A percentile compares a stretch with the other conserved stretches of the same genome.
Evolutionary conservation across 2,113 vertebrate species (phyloP).

Genomic region (Scomber scombrus): DNA sequence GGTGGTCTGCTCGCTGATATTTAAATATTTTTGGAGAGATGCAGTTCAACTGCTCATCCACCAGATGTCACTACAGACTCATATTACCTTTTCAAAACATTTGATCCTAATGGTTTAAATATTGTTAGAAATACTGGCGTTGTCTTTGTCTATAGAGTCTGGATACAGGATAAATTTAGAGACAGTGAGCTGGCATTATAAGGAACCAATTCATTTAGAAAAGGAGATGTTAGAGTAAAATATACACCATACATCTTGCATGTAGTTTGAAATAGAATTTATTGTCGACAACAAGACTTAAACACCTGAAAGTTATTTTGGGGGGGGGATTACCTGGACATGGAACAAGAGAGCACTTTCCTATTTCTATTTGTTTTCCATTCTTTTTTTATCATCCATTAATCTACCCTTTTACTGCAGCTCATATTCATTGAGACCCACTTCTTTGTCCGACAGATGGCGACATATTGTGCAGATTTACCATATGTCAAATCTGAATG

Average conservation of each 20-base stretch:
- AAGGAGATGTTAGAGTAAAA: neutral
- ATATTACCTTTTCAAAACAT: too few relatives aligned
- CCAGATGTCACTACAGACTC: slow-evolving; percentile 52
- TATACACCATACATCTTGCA: neutral
- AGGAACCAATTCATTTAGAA: neutral
- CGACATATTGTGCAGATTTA: neutral
- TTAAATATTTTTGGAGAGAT: neutral
- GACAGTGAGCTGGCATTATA: neutral
- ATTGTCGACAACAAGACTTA: too few relatives aligned
- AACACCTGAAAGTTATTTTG: too few relatives aligned
- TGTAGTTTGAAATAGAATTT: neutral
- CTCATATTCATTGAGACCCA: neutral
- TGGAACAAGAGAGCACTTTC: too few relatives aligned
- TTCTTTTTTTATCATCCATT: too few relatives aligned
- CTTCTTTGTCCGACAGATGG: slow-evolving; percentile 1
- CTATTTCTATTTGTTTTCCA: too few relatives aligned
- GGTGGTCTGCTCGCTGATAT: too few relatives aligned
- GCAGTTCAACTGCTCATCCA: neutral
- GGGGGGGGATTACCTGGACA: too few relatives aligned
- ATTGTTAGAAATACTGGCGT: neutral
- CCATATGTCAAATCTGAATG: neutral
- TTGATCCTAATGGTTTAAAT: neutral
- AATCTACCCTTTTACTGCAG: too few relatives aligned
- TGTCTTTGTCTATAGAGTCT: neutral
- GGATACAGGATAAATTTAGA: neutral